These are phyloP conservation scores for Tillus elongatus DNA, from an alignment of 2,888 invertebrate species.

Conservation along the genomic window DNA sequence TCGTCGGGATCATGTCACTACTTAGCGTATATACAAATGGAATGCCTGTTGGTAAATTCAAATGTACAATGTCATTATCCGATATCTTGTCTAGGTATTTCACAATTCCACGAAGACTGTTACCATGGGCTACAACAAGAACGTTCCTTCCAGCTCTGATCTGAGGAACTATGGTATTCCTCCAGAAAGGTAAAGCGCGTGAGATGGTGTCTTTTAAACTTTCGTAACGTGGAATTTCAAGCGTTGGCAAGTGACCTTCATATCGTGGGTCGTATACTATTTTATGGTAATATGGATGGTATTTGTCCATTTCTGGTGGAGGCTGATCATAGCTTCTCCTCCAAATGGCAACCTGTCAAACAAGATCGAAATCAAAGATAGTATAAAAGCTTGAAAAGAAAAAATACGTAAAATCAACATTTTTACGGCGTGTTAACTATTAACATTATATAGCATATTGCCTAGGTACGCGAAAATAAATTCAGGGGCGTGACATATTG, in stretches of 20 bases:
- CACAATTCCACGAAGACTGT: constrained; percentile 75
- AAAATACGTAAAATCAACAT: too few species aligned
- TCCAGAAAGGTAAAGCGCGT: constrained; percentile 80
- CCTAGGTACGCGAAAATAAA: too few species aligned
- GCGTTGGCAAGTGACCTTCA: constrained; percentile 56
- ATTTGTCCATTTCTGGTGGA: constrained; percentile 71
- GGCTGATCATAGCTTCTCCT: constrained; percentile 73
- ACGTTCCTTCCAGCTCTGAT: constrained; percentile 70
- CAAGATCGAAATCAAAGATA: too few species aligned
- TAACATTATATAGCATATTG: too few species aligned
- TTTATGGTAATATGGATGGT: constrained; percentile 63
- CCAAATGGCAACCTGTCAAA: constrained; percentile 70
- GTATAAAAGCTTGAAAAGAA: too few species aligned
- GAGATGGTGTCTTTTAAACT: constrained; percentile 74
- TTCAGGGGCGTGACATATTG: too few species aligned
- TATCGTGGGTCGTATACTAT: constrained; percentile 72
- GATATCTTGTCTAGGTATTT: constrained; percentile 67
- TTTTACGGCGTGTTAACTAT: too few species aligned
- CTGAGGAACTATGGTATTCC: constrained; percentile 68
- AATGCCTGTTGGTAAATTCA: constrained; percentile 56
- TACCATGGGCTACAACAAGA: constrained; percentile 79
- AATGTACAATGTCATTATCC: constrained; percentile 50
- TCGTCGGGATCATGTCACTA: constrained; percentile 45
- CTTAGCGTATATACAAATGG: constrained; percentile 55
- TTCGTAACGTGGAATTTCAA: constrained; percentile 74